Percentiles rank a stretch among this genome's conserved stretches.
These are phyloP conservation scores for Drosophila affinis DNA, from an alignment of 2,888 invertebrate genomes.

Conservation along the genomic window DNA sequence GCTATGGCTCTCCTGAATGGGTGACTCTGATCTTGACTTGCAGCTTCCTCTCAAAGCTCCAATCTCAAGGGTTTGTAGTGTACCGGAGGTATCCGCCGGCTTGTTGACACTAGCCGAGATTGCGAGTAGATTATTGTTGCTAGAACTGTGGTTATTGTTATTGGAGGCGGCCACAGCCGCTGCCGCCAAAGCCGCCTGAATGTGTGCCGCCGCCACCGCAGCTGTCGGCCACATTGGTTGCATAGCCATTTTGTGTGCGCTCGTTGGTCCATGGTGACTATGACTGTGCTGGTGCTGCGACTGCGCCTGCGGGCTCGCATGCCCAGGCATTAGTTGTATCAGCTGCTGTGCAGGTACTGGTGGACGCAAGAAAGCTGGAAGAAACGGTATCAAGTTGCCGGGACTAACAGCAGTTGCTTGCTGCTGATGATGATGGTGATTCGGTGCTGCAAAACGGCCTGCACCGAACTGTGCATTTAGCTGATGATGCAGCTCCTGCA, in stretches of 20 bases:
- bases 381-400: constrained; percentile 77
- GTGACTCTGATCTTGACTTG: constrained; percentile 40
- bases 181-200: constrained; percentile 84
- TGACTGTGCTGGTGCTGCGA: constrained; percentile 32
- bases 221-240: constrained; percentile 85
- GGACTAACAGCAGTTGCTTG: constrained; percentile 35
- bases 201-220: constrained; percentile 89
- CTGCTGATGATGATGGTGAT: constrained; percentile 55
- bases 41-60: constrained; percentile 12
- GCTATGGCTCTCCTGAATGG: constrained; percentile 28
- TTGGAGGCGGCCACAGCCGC: constrained; percentile 72
- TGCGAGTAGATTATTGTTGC: constrained; percentile 26
- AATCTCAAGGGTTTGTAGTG: constrained; percentile 8
- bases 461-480: constrained; percentile 76
- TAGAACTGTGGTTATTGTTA: constrained; percentile 49
- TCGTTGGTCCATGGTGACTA: constrained; percentile 27
- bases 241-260: constrained; percentile 47
- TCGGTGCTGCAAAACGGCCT: constrained; percentile 46
- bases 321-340: constrained; percentile 77
- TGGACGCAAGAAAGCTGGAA: constrained; percentile 81
- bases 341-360: constrained; percentile 83
- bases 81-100: constrained; percentile 18
- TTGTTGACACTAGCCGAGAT: constrained; percentile 5
- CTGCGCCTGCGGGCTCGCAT: constrained; percentile 39
- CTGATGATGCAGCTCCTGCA: constrained; percentile 82